Evolutionary conservation across 1,140 invertebrate genomes (phyloP), one percentile per base, ranked within the genome.

Genomic region (Pristionchus pacificus): DNA sequence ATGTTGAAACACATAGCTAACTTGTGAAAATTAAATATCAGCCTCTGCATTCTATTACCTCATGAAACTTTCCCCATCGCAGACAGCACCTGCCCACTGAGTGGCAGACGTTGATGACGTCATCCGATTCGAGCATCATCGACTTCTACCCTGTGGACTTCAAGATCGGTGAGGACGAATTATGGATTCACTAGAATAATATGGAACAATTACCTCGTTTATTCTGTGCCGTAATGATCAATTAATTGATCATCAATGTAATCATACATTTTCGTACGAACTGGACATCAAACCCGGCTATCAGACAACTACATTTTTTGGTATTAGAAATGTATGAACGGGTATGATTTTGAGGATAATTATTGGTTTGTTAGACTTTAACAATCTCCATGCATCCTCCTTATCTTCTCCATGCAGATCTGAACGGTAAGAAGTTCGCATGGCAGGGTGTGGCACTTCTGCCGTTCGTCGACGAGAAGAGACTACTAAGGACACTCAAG

Each of bases 81-180:
- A 81, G 80, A 61, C 88, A 90, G 61, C 94, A 97, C 87, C 91
- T 99, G 66, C 97, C 97, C 49, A 85, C 88, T 69, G 90, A 93
- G 1, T 99, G 95, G 93, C 92, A 91, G n/a, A 87, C 88, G 66
- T 88, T 98, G 25, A 99, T 99, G 97, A 90, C 86, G 63, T 90
- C 93, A 86, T 90, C 92, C 1, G 89, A 91, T 77, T 98, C 95
- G 0, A 85, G 91, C 0, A 98, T 99, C 60, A 97, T 98, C 76
- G 97, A 99, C 85, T 98, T 99, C 86, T 99, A 99, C 87, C 97
- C 97, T 0, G 90, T 90, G 83, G 93, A 98, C 83, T 99, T 99
- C 84, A 95, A 95, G 86, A 95, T 97, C 72, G 38, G 38, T 49
- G 19, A 49, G 38, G 19, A n/a, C n/a, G n/a, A n/a, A n/a, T n/a